Percentiles rank a stretch among this genome's conserved stretches.
phyloP scores from a whole-genome alignment of 1,140 invertebrate genomes.

The Cydia amplana region DNA sequence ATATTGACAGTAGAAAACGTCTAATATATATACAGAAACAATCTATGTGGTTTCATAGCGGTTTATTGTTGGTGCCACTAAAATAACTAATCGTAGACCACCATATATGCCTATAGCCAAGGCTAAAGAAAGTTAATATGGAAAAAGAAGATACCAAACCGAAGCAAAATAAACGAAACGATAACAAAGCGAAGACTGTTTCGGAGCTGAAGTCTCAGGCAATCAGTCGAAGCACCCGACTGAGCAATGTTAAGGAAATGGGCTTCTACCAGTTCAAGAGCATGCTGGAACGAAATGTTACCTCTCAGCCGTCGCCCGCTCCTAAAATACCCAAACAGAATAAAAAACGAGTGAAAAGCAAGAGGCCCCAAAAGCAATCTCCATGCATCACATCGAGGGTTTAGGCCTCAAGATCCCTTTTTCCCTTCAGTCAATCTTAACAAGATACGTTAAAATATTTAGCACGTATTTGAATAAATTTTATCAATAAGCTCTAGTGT shows the following conservation, averaged over 20 bases:
- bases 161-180: slow-evolving; percentile 36
- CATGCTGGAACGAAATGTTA: slow-evolving; percentile 47
- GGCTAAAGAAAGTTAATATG: slow-evolving; percentile 44
- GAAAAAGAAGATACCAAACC: slow-evolving; percentile 35
- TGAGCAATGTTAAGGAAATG: slow-evolving; percentile 44
- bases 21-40: not conserved
- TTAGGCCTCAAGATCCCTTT: slow-evolving; percentile 36
- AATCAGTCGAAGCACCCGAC: slow-evolving; percentile 37
- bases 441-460: slow-evolving; percentile 43
- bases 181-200: slow-evolving; percentile 36
- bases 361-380: slow-evolving; percentile 46
- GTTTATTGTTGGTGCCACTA: not conserved
- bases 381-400: slow-evolving; percentile 43
- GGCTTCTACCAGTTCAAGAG: slow-evolving; percentile 50
- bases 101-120: not conserved
- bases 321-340: slow-evolving; percentile 37
- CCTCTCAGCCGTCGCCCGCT: slow-evolving; percentile 37
- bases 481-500: slow-evolving; percentile 13
- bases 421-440: slow-evolving; percentile 39
- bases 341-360: slow-evolving; percentile 42
- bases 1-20: not conserved
- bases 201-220: not conserved
- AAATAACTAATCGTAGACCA: not conserved
- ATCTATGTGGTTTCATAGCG: not conserved
- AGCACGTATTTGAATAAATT: slow-evolving; percentile 46